Base-by-base conservation (phyloP, 2,113 vertebrate species). In the Laticauda colubrina region DNA sequence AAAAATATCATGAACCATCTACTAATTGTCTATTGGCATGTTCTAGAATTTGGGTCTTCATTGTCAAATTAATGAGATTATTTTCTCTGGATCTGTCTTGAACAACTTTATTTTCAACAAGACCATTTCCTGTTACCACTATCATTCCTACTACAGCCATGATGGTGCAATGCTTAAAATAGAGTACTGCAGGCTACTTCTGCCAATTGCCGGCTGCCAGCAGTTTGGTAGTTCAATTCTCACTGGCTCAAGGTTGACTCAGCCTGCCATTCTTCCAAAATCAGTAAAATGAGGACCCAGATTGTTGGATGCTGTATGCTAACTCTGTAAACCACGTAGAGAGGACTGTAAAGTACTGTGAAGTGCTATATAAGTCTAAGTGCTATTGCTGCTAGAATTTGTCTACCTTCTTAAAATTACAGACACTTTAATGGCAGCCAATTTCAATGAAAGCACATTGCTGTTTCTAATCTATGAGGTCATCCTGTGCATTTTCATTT, bases 41-140 rank as follows among this genome's bases (percentile, higher is more conserved):
- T 39, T 45, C 59, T 87, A 94, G 91, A 91, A 53, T 91, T 93
- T 95, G 94, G 91, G 90, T 93, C 97, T 97, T 94, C 91, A 24
- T 90, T 96, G 96, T 96, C 97, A 96, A 85, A 92, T 92, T 97
- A 97, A 97, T 97, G 94, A 55, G 81, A 93, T 95, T 92, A 94
- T 96, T 97, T 97, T 96, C 95, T 91, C 0, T 95, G 94, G 96
- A 96, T 97, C 96, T 97, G 93, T 97, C 96, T 97, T 96, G 95
- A 96, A 97, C 96, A 97, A 96, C 96, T 97, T 97, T 96, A 96
- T 97, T 97, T 96, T 96, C 95, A 96, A 96, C 95, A 95, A 97
- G 97, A 96, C 95, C 88, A 95, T 95, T 97, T 97, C 96, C 95
- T 96, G 97, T 97, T 96, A 95, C 96, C 96, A 97, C 96, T 97